A percentile compares a stretch with the other conserved stretches of the same genome.
Conservation (phyloP, 2,797 vertebrate genomes). For the Brachymystax lenok region DNA sequence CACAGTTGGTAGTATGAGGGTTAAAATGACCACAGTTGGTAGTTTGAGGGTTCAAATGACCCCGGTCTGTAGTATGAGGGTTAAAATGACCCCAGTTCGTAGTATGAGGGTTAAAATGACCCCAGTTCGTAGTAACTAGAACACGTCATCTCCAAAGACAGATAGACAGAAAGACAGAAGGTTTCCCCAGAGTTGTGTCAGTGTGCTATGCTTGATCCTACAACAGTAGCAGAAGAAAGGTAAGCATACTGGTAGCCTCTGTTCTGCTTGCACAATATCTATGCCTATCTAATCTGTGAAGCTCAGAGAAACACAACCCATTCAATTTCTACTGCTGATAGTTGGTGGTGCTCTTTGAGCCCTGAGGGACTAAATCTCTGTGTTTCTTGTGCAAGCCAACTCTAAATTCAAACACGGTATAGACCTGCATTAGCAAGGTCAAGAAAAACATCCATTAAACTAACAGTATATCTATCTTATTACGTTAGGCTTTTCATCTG, state of each 20-base stretch:
- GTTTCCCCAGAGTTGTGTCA: too few relatives aligned
- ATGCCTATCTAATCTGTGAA: constrained; percentile 65
- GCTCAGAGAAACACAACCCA: constrained; percentile 63
- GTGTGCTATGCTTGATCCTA: too few relatives aligned
- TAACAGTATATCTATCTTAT: not conserved
- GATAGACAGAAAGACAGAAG: too few relatives aligned
- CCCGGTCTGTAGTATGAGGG: too few relatives aligned
- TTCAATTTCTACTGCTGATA: constrained; percentile 70
- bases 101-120: too few relatives aligned
- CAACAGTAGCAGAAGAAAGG: too few relatives aligned
- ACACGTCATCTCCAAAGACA: constrained; percentile 10
- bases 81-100: too few relatives aligned
- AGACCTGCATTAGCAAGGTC: constrained; percentile 61
- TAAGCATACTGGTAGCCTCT: too few relatives aligned
- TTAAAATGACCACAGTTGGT: too few relatives aligned
- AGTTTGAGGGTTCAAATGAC: too few relatives aligned
- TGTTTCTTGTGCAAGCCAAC: constrained; percentile 47
- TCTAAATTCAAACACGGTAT: constrained; percentile 55
- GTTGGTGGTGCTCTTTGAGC: constrained; percentile 65
- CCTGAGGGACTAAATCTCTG: constrained; percentile 53
- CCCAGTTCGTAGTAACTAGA: constrained; percentile 21
- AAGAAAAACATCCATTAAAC: constrained; percentile 43
- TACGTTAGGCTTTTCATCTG: not conserved
- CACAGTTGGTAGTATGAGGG: too few relatives aligned
- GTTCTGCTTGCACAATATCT: constrained; percentile 56